Evolutionary conservation across 2,888 invertebrate species (phyloP), one percentile per base, ranked within the genome.

Genomic region (Ophion ventricosus): DNA sequence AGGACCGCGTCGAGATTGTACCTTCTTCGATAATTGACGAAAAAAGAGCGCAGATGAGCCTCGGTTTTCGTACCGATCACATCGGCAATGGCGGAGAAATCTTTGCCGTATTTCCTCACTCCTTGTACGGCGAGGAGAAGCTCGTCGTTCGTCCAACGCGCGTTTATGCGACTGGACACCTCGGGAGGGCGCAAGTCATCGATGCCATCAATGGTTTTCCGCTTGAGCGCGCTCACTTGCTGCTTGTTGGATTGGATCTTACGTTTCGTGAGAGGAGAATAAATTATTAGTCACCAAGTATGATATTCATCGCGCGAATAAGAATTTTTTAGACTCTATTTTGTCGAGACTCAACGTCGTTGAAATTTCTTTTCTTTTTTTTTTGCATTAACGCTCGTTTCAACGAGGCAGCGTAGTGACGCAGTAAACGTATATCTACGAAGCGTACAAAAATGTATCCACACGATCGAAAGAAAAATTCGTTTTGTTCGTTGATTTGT

Each of bases 231-330:
- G 91, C 98, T 98, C 87, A 98, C 95, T 91, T 96, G 96, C 93
- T 99, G 99, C 92, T 99, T 98, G 94, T 98, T 98, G 88, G 97
- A 97, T 94, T 99, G 99, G 80, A 99, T 98, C 98, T 98, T 94
- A 1, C 25, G 26, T 64, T 2, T 14, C 20, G 40, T 1, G 0
- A 40, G 1, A 40, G 5, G 59, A 69, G 8, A 77, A 77, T n/a
- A 10, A 69, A 26, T 69, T 7, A 69, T 57, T 57, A 57, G 14
- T 11, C 10, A 29, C 10, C n/a, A 1, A 43, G 7, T 25, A 17
- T 8, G 26, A 17, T 8, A 70, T 23, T 54, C 26, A 35, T 26
- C 5, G 20, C 17, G 49, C 17, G 8, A 10, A 1, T n/a, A 54
- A 5, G 26, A 0, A 29, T 56, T 29, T 56, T 29, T 56, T 70